phyloP scores from a whole-genome alignment of 2,888 invertebrate species.

The Galeruca laticollis region DNA sequence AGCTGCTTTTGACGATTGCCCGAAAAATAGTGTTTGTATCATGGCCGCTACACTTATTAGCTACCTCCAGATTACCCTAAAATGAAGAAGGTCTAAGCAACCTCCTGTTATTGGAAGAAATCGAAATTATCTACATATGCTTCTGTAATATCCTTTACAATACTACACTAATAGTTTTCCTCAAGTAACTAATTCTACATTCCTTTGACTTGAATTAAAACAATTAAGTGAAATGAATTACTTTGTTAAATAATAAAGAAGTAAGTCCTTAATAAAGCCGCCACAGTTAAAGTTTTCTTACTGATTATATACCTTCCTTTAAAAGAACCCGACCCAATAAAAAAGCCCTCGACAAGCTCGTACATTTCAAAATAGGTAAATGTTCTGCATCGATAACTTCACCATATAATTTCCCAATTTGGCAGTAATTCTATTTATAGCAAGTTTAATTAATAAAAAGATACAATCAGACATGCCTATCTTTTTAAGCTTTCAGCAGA shows the following conservation, averaged over 20 bases:
- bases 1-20: too few species aligned
- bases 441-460: slow-evolving; percentile 55
- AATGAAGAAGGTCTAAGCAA: too few species aligned
- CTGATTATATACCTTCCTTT: slow-evolving; percentile 1
- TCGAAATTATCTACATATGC: too few species aligned
- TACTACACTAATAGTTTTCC: too few species aligned
- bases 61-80: too few species aligned
- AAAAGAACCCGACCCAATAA: slow-evolving; percentile 10
- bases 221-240: too few species aligned
- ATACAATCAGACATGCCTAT: slow-evolving; percentile 51
- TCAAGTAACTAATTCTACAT: too few species aligned
- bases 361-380: slow-evolving; percentile 30
- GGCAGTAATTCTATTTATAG: slow-evolving; percentile 53
- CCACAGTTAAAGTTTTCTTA: not conserved
- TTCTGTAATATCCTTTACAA: too few species aligned
- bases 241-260: not conserved
- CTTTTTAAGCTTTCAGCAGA: slow-evolving; percentile 51
- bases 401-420: slow-evolving; percentile 47
- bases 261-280: not conserved
- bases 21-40: too few species aligned
- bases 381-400: slow-evolving; percentile 35
- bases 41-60: too few species aligned
- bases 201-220: not conserved
- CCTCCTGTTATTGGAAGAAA: too few species aligned
- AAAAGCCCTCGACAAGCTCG: slow-evolving; percentile 14